Conservation (phyloP, 2,113 vertebrate genomes). For the Vombatus ursinus region DNA sequence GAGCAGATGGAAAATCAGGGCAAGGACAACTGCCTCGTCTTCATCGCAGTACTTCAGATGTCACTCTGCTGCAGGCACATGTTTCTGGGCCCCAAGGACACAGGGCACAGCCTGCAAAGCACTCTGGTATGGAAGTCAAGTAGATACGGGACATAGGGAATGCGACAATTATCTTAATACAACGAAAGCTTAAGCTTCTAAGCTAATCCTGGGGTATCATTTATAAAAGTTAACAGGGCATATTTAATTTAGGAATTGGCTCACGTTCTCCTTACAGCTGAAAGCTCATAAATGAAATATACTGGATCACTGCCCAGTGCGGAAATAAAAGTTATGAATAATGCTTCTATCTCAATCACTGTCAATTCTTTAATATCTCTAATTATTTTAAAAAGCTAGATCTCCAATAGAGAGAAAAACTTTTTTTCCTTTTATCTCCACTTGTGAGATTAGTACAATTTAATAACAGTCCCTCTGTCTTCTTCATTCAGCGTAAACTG, state of each 20-base stretch:
- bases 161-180: slow-evolving; percentile 82
- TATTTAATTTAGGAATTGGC: slow-evolving; percentile 99
- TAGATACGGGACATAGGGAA: slow-evolving; percentile 63
- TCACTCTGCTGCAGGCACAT: not conserved
- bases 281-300: slow-evolving; percentile 98
- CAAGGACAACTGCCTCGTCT: not conserved
- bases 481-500: slow-evolving; percentile 67
- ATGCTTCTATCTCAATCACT: slow-evolving; percentile 96
- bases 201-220: slow-evolving; percentile 88
- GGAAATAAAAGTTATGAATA: slow-evolving; percentile 99
- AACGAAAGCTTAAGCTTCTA: slow-evolving; percentile 82
- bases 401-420: slow-evolving; percentile 84
- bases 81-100: not conserved
- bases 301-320: slow-evolving; percentile 94
- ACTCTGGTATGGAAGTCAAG: slow-evolving; percentile 52
- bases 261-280: slow-evolving; percentile 91
- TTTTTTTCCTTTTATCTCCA: slow-evolving; percentile 82
- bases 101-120: slow-evolving; percentile 36
- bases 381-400: slow-evolving; percentile 92
- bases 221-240: slow-evolving; percentile 94
- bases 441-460: slow-evolving; percentile 82
- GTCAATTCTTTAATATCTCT: slow-evolving; percentile 94
- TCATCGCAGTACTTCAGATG: not conserved
- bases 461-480: slow-evolving; percentile 78
- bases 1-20: not conserved